phyloP scores from a whole-genome alignment of 2,113 vertebrate species.

The Dendrocopos noguchii region DNA sequence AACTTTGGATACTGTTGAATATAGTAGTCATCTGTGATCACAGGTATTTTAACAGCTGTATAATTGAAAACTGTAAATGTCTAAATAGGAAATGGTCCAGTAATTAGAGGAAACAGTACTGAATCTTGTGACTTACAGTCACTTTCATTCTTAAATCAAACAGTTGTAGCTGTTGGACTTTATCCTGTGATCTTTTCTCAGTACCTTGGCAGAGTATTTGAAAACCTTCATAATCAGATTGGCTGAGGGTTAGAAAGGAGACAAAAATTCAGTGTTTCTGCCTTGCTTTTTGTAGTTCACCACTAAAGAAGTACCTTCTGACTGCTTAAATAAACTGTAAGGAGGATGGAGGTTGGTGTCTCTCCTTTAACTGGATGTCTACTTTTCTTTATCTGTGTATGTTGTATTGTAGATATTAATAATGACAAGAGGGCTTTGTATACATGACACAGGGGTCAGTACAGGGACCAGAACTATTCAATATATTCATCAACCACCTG shows the following conservation, averaged over 20 bases:
- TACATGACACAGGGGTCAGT: too few relatives aligned
- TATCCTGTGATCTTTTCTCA: slow-evolving; percentile 32
- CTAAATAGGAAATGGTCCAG: slow-evolving; percentile 52
- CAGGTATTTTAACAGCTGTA: slow-evolving; percentile 36
- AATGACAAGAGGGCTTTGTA: neutral
- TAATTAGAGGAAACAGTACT: slow-evolving; percentile 51
- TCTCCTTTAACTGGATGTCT: neutral
- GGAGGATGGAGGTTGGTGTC: neutral
- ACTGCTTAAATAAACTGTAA: neutral
- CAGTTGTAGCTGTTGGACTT: slow-evolving; percentile 21
- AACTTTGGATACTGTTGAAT: slow-evolving; percentile 48
- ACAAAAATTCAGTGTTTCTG: neutral
- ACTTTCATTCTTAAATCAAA: slow-evolving; percentile 31
- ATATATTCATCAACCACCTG: too few relatives aligned
- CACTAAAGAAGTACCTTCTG: neutral
- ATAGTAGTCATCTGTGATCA: slow-evolving; percentile 23
- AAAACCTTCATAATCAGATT: slow-evolving; percentile 32
- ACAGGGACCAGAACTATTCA: too few relatives aligned
- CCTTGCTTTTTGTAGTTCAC: neutral
- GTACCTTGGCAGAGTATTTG: slow-evolving; percentile 19
- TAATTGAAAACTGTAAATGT: slow-evolving; percentile 28
- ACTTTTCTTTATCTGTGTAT: neutral
- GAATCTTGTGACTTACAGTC: slow-evolving; percentile 33
- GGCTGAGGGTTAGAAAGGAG: neutral
- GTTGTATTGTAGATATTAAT: neutral